A percentile compares a stretch with the other conserved stretches of the same genome.
These are phyloP conservation scores for Melanotaenia nigrans DNA, from an alignment of 2,797 vertebrate species.

Conservation along the genomic window DNA sequence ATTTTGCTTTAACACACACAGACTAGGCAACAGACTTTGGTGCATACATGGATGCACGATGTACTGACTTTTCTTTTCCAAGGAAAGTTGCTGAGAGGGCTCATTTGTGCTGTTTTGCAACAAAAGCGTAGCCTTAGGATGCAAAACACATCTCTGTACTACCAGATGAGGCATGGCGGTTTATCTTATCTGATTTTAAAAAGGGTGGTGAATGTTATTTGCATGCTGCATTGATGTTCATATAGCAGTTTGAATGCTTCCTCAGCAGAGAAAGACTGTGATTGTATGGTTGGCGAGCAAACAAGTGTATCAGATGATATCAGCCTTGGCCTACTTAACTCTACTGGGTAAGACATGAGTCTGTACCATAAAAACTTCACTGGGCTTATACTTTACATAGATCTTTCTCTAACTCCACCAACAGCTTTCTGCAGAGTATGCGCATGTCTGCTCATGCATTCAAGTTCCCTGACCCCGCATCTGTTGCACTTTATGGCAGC, in stretches of 20 bases:
- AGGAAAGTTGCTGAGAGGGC: constrained; percentile 64
- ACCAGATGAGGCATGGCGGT: constrained; percentile 56
- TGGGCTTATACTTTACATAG: constrained; percentile 46
- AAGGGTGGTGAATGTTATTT: constrained; percentile 79
- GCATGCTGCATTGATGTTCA: constrained; percentile 80
- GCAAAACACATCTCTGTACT: constrained; percentile 61
- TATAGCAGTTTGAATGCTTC: constrained; percentile 77
- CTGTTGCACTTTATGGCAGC: constrained; percentile 70
- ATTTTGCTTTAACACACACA: constrained; percentile 25
- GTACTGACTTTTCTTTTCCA: constrained; percentile 32
- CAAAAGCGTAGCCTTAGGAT: constrained; percentile 70
- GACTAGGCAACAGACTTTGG: constrained; percentile 5
- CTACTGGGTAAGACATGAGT: constrained; percentile 56
- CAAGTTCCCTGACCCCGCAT: constrained; percentile 22
- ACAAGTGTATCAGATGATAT: constrained; percentile 82
- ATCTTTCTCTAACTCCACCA: constrained; percentile 45
- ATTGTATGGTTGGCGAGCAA: constrained; percentile 76
- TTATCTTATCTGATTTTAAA: constrained; percentile 78
- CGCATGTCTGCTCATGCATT: constrained; percentile 27
- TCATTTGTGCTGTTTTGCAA: constrained; percentile 68
- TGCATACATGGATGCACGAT: constrained; percentile 3
- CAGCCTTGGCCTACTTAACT: constrained; percentile 77
- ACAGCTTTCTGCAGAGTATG: constrained; percentile 15
- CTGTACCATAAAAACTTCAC: constrained; percentile 63
- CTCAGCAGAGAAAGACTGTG: constrained; percentile 68